Evolutionary conservation across 1,140 invertebrate species (phyloP), one percentile per base, ranked within the genome.

Genomic region (Drosophila prosaltans): DNA sequence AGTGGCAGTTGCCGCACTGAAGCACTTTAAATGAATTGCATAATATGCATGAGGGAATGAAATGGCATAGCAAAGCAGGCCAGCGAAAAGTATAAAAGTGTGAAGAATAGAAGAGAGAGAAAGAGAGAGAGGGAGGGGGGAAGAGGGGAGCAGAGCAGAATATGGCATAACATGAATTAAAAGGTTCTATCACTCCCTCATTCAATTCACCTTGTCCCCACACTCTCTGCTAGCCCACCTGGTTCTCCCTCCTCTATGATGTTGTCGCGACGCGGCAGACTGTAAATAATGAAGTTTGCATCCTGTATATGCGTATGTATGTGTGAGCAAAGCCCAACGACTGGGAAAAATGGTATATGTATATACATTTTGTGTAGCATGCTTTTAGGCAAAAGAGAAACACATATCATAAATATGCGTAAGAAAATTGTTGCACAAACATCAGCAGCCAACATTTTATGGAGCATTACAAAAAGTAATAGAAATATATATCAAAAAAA

Each of bases 221-320:
- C 30, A 40, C 5, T 21, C 54, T 7, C 39, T 16, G 10, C 26
- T 43, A 62, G 61, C 24, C 72, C 75, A 67, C 72, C 74, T 74
- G 63, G 62, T 69, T 67, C 55, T 11, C 16, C 16, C 16, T 16
- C 16, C 48, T 30, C 4, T 45, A 51, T 63, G 57, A 65, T 63
- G 74, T 74, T 80, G 83, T 74, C 83, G 83, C 83, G 83, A 77
- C 83, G 83, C 83, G 83, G 74, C 84, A 86, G 83, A 86, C 83
- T 86, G 83, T 86, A 88, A 88, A 86, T 86, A 86, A 86, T 86
- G 83, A 86, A 86, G 83, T 86, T 86, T 86, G 72, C 84, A 82
- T 78, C 82, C 71, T 64, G 45, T 45, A 48, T 48, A 48, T 51
- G 45, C 1, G 8, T 51, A 3, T 51, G 1, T 26, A 6, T 68